Conservation (phyloP, 2,113 vertebrate species). For the Ceuthmochares aereus region DNA sequence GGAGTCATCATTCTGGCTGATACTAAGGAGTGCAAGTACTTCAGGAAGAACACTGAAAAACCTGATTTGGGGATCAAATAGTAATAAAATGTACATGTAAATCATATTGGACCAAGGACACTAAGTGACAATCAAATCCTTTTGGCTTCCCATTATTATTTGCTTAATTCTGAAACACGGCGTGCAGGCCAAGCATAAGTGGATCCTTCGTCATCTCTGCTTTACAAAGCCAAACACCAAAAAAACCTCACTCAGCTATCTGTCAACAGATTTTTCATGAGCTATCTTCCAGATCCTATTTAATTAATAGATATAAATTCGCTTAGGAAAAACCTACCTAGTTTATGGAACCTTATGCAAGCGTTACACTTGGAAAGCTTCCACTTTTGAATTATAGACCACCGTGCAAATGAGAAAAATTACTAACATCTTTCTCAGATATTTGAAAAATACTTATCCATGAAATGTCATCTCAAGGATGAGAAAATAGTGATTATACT, state of each 20-base stretch:
- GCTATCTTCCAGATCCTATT: background rate
- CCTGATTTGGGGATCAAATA: background rate
- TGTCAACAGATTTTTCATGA: background rate
- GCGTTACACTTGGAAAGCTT: background rate
- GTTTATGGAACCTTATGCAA: background rate
- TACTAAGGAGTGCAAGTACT: background rate
- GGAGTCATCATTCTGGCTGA: background rate
- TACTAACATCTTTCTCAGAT: background rate
- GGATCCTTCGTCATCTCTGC: background rate
- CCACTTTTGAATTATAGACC: background rate
- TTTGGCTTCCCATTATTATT: background rate
- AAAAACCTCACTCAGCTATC: background rate
- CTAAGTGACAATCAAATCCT: slow-evolving; percentile 16
- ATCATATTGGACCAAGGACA: background rate
- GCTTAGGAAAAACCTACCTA: background rate
- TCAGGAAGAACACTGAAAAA: background rate
- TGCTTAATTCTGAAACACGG: background rate
- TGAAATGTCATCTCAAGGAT: background rate
- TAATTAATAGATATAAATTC: background rate
- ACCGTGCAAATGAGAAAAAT: background rate
- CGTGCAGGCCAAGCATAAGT: background rate
- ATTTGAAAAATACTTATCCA: background rate
- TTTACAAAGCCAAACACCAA: background rate
- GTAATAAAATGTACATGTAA: background rate
- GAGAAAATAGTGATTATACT: background rate